Evolutionary conservation across 2,888 invertebrate genomes (phyloP).

Genomic region (Onthophagus sagittarius): DNA sequence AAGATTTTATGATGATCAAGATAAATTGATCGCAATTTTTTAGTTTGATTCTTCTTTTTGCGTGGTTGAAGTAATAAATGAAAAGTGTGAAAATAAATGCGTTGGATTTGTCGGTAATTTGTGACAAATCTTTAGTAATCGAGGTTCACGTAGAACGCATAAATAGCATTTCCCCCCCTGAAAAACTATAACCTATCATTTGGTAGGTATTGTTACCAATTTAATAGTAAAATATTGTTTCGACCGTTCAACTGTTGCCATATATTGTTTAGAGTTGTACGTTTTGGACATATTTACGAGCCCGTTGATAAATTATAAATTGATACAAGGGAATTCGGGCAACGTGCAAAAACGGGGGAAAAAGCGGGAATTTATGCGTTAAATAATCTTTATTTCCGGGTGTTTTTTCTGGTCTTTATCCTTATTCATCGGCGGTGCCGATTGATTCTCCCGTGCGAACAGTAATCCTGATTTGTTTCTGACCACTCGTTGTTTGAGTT

Average conservation of each 20-base stretch:
- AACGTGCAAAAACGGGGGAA: not conserved
- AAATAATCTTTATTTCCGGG: constrained; percentile 6
- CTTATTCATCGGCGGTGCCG: not conserved
- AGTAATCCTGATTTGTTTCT: not conserved
- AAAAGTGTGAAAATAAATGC: too few relatives aligned
- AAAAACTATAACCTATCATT: constrained; percentile 10
- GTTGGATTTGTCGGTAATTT: too few relatives aligned
- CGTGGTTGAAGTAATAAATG: too few relatives aligned
- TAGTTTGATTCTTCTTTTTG: too few relatives aligned
- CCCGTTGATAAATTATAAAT: constrained; percentile 11
- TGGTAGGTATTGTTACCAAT: constrained; percentile 9
- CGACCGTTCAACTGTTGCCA: constrained; percentile 6
- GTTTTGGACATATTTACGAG: constrained; percentile 8
- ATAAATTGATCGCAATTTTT: too few relatives aligned
- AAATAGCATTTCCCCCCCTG: not conserved
- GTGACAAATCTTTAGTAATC: not conserved
- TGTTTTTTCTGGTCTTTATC: not conserved
- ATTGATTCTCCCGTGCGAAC: not conserved
- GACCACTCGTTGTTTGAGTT: not conserved
- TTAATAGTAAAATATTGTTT: constrained; percentile 11
- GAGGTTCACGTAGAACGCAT: not conserved
- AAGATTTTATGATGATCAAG: too few relatives aligned
- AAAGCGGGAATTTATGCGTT: not conserved
- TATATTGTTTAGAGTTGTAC: constrained; percentile 13
- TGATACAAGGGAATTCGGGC: constrained; percentile 5